Conservation (phyloP, 1,140 invertebrate genomes). For the Drosophila aff. region DNA sequence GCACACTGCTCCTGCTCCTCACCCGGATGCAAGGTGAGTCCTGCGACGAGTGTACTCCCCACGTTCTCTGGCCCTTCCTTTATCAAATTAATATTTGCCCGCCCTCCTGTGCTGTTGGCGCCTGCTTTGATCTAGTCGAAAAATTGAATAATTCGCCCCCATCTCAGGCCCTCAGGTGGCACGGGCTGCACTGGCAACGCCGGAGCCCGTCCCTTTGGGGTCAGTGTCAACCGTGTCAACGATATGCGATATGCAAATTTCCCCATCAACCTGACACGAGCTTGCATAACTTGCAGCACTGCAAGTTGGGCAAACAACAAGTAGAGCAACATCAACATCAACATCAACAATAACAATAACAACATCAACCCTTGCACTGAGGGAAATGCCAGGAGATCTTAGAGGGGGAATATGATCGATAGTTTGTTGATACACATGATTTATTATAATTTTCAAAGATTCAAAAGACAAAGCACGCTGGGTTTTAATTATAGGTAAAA, state of each 20-base stretch:
- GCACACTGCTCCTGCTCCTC: slow-evolving; percentile 73
- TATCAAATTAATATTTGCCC: slow-evolving; percentile 35
- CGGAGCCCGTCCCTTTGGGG: slow-evolving; percentile 33
- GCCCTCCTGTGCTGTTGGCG: slow-evolving; percentile 7
- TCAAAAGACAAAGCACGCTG: no score
- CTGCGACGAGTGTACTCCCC: not conserved
- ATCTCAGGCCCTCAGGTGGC: not conserved
- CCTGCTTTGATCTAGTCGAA: slow-evolving; percentile 50
- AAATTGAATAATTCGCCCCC: slow-evolving; percentile 35
- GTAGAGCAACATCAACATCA: slow-evolving; percentile 16
- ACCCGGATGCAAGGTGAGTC: slow-evolving; percentile 78
- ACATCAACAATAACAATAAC: not conserved
- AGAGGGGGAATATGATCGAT: no score
- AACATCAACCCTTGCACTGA: slow-evolving; percentile 2
- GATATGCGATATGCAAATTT: slow-evolving; percentile 72
- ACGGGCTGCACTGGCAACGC: not conserved
- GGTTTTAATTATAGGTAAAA: no score
- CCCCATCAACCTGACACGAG: slow-evolving; percentile 54
- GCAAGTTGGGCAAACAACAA: slow-evolving; percentile 45
- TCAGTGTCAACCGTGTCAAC: slow-evolving; percentile 75
- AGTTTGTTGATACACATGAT: no score
- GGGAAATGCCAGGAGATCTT: not conserved
- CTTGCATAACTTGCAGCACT: slow-evolving; percentile 67
- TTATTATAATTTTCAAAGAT: no score
- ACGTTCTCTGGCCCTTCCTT: not conserved